Evolutionary conservation across 1,140 invertebrate genomes (phyloP), one percentile per base, ranked within the genome.

Genomic region (Trichomalopsis sarcophagae): DNA sequence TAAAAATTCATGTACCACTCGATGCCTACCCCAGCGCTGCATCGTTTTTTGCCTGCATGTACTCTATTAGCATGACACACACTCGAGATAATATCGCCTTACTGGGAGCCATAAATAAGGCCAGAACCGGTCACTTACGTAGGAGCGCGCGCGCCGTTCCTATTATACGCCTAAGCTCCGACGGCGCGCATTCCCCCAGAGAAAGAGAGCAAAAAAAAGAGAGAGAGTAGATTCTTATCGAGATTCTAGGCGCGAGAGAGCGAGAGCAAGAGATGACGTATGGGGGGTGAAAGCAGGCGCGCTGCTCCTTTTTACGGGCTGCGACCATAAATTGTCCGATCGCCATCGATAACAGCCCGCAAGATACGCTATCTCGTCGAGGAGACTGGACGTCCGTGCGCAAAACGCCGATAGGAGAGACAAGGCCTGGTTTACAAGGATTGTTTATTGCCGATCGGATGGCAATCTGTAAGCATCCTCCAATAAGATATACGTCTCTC

Each of bases 301-400:
- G 88, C 81, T 33, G 74, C 66, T 86, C 87, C 88, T 88, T 85
- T 86, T 86, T 88, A 88, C 86, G 87, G 82, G 77, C 47, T 78
- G 86, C 87, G 84, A 76, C 87, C 87, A 92, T 91, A 92, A 91
- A 91, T 91, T 88, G 86, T 88, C 62, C 88, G 90, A 92, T 91
- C 90, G 90, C 86, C 89, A 90, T 92, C 91, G 91, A 92, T 92
- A 92, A 91, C 89, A 91, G 89, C 84, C 89, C 88, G 87, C 91
- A 90, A 91, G 90, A 92, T 91, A 91, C 87, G 84, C 90, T 92
- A 92, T 91, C 91, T 87, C 84, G 85, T 84, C 55, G 55, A 21
- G 86, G 87, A 87, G 87, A 81, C 68, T 69, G 79, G 62, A n/a
- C 79, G 50, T n/a, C 14, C 30, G 23, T 27, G 7, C 36, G 68